A percentile compares a stretch with the other conserved stretches of the same genome.
Conservation (phyloP, 2,888 invertebrate genomes). For the Coleophora deauratella region DNA sequence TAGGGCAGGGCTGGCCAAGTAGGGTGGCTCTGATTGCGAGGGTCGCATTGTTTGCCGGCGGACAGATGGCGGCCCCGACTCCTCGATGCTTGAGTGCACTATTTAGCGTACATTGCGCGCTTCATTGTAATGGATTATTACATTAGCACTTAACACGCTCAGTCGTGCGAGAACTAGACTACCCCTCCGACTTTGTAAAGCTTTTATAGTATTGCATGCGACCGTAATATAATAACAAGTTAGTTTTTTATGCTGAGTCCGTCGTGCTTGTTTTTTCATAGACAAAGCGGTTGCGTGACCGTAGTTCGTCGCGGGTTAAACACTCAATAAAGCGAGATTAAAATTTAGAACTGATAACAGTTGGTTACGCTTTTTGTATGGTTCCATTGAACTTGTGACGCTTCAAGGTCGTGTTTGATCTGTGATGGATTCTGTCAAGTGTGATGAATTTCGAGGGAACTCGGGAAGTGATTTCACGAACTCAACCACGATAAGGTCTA, state of each 20-base stretch:
- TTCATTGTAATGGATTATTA: conserved; percentile 73
- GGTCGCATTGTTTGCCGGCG: conserved; percentile 65
- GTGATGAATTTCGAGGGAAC: background rate
- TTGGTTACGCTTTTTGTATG: conserved; percentile 17
- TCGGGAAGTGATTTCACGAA: background rate
- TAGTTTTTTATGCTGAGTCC: conserved; percentile 35
- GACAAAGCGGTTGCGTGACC: conserved; percentile 24
- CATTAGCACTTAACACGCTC: conserved; percentile 72
- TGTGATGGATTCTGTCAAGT: too few relatives aligned
- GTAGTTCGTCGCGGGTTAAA: conserved; percentile 33
- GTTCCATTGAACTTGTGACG: conserved; percentile 26
- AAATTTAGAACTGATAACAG: conserved; percentile 23
- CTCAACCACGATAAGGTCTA: conserved; percentile 20
- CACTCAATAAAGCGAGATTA: conserved; percentile 35
- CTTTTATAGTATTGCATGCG: conserved; percentile 41
- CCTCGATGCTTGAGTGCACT: conserved; percentile 65
- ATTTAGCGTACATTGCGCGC: conserved; percentile 67
- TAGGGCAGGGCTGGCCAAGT: conserved; percentile 54
- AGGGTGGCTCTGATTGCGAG: conserved; percentile 57
- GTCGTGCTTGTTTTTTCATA: conserved; percentile 32
- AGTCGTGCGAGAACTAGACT: conserved; percentile 60
- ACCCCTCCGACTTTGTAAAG: conserved; percentile 51
- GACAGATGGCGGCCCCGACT: conserved; percentile 59
- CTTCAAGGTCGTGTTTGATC: conserved; percentile 19
- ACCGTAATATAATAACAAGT: conserved; percentile 51